Evolutionary conservation across 2,113 vertebrate genomes (phyloP).

Genomic region (Vidua chalybeata): DNA sequence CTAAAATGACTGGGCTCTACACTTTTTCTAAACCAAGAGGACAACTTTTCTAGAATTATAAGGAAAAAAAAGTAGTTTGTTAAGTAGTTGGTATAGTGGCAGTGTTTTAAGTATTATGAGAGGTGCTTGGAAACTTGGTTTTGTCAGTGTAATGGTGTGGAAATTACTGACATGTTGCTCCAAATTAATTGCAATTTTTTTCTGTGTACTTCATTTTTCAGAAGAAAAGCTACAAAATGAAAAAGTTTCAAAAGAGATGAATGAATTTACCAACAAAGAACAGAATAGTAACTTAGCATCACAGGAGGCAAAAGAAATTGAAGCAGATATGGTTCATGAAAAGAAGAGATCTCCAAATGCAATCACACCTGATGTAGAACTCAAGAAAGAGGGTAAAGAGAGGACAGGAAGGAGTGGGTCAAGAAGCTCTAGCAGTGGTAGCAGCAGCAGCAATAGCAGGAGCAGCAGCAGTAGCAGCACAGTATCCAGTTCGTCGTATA

Average conservation of each 20-base stretch:
- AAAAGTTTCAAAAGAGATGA: conserved; percentile 86
- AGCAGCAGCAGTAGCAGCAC: conserved; percentile 87
- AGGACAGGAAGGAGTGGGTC: conserved; percentile 80
- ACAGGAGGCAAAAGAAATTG: conserved; percentile 88
- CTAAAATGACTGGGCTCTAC: neutral
- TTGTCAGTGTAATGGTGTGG: neutral
- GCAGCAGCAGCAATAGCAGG: conserved; percentile 83
- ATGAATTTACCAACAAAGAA: conserved; percentile 84
- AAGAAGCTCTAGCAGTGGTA: conserved; percentile 86
- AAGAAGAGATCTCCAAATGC: conserved; percentile 90
- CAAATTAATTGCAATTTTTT: neutral
- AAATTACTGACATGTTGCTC: neutral
- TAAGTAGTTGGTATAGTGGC: neutral
- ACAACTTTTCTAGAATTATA: neutral
- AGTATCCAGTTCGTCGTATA: conserved; percentile 88
- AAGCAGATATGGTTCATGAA: conserved; percentile 84
- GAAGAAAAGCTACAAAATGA: conserved; percentile 89
- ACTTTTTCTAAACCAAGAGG: neutral
- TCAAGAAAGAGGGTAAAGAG: conserved; percentile 84
- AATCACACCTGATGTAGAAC: conserved; percentile 77
- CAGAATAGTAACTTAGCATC: conserved; percentile 83
- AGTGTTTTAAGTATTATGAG: neutral
- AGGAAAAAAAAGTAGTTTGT: neutral
- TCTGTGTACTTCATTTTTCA: conserved; percentile 47
- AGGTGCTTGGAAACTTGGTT: neutral